Evolutionary conservation across 64 coral and sea anemone genomes (phyloP), one percentile per base, ranked within the genome.

Genomic region (Montipora foliosa): DNA sequence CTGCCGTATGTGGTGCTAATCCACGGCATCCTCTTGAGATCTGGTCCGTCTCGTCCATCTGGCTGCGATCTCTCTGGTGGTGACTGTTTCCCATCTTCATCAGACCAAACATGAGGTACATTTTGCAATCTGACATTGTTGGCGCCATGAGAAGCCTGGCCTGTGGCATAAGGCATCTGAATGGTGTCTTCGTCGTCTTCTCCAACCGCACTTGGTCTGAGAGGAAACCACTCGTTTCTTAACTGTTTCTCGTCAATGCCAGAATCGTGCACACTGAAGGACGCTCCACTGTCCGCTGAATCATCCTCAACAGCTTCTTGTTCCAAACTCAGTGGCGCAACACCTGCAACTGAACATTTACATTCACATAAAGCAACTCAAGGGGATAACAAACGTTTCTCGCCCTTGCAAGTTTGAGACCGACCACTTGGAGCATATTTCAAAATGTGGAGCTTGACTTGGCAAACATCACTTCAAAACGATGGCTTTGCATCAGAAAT

Each of bases 1-100:
- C 64, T 88, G 13, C 8, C 21, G 44, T n/a, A 52, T 17, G 84
- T 58, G 19, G 9, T 69, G 12, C 24, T 3, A 19, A 88, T 52
- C 86, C 86, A 88, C 1, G 74, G 72, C 16, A 69, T 19, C 16
- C 72, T 14, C 52, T 77, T 79, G 17, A 75, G 46, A 60, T 93
- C 92, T 29, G 92, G 84, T 2, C 92, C 92, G 73, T 93, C 92
- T 47, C 92, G 37, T 79, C 92, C 92, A 74, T 93, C 92, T 20
- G 92, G 92, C n/a, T 93, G 92, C 67, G 86, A 87, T 10, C 92
- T 87, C 76, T 93, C 92, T 44, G 83, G 85, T 58, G 92, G 83
- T 37, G 92, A 88, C 46, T 86, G 82, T n/a, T 86, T 86, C 2
- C 62, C 19, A 17, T 72, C 66, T 21, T 69, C 62, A 86, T 86